phyloP scores from a whole-genome alignment of 1,140 invertebrate species.

The Drosophila bocki region DNA sequence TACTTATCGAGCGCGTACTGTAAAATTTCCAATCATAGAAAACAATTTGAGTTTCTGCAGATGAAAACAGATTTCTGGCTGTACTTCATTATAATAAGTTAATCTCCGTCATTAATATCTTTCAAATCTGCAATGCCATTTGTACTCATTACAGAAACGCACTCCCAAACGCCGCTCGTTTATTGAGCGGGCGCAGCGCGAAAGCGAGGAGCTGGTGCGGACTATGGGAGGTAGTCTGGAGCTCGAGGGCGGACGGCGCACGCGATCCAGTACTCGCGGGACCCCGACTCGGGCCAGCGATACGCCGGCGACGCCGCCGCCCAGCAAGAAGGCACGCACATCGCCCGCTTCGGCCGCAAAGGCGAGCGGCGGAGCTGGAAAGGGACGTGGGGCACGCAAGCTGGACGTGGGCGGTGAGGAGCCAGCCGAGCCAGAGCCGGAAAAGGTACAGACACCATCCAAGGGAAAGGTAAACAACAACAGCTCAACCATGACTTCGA shows the following conservation, averaged over 20 bases:
- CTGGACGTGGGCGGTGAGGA: constrained; percentile 62
- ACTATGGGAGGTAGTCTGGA: constrained; percentile 81
- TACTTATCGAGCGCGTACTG: no score
- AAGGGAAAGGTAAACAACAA: constrained; percentile 54
- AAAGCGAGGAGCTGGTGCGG: constrained; percentile 80
- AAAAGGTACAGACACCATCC: constrained; percentile 38
- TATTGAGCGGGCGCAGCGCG: constrained; percentile 76
- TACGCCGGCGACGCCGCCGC: constrained; percentile 67
- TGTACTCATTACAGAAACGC: constrained; percentile 64
- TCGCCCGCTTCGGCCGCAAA: constrained; percentile 66
- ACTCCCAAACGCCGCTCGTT: constrained; percentile 80
- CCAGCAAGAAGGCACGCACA: constrained; percentile 77
- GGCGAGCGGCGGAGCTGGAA: constrained; percentile 44
- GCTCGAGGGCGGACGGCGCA: constrained; percentile 73
- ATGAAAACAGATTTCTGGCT: no score
- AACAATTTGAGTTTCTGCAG: no score
- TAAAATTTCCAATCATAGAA: no score
- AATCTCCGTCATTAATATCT: background rate
- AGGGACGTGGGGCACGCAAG: constrained; percentile 77
- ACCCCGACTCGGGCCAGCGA: constrained; percentile 68
- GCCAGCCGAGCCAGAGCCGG: constrained; percentile 38
- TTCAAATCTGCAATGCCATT: background rate
- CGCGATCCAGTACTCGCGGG: constrained; percentile 78
- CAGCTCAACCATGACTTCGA: background rate
- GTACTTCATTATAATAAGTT: no score